Base-by-base conservation (phyloP, 2,113 vertebrate genomes). In the Sebastes schlegelii region DNA sequence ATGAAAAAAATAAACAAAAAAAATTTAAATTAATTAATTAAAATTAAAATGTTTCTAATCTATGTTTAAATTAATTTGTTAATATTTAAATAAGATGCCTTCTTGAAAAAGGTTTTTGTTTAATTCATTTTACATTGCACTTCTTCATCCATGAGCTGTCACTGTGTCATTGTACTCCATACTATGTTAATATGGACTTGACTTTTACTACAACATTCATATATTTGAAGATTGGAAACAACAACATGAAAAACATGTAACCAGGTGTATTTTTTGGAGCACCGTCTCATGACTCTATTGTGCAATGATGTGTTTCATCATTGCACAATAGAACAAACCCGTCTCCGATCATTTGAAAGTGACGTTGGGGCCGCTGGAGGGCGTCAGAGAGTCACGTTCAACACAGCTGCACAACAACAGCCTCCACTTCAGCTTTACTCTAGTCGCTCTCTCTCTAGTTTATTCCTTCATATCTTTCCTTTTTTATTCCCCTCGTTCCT, bases 371-470 rank as follows among this genome's bases (percentile, higher is more conserved):
- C 87, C 92, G 87, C 88, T 11, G 16, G 84, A 68, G 64, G 92
- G 88, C 74, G 81, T 9, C 77, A 89, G 72, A 85, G 65, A 67
- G 57, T 48, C 64, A 62, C 1, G 8, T 48, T 42, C 4, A 7
- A 6, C 26, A 62, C 23, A 55, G 40, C 55, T 61, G 23, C 65
- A 17, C 43, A 4, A 17, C 43, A 4, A 60, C 58, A 46, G 19
- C 62, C 19, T 42, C 14, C 48, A 62, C 60, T 71, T 60, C 43
- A 69, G 26, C 51, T 26, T 26, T 26, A 26, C 26, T 26, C 26
- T 26, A 26, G 8, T 23, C 2, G 51, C 34, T 52, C 3, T 40
- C 10, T 55, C n/a, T 64, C 2, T 43, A 10, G 1, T 62, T 63
- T 26, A 55, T 42, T 23, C 42, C 19, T 68, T 84, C 26, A 54